Evolutionary conservation across 2,797 vertebrate genomes (phyloP), one percentile per base, ranked within the genome.

Genomic region (Silurus lanzhouensis): DNA sequence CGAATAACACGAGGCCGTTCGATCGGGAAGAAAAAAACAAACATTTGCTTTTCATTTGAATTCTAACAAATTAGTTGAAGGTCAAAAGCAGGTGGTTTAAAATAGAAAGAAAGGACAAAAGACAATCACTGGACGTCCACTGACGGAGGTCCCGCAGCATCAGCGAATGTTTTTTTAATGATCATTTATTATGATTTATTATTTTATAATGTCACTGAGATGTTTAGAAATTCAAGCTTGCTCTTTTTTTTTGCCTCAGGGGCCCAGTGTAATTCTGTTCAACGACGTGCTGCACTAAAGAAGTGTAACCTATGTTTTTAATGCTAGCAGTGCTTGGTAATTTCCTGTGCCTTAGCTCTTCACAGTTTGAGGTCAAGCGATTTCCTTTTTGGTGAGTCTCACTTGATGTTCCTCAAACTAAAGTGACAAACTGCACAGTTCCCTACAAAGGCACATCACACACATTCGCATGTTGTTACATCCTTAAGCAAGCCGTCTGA

Each of bases 321-420:
- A 17, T 57, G 60, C 63, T 87, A 86, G 87, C 89, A 87, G 82
- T 82, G 83, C 83, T 85, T 87, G 86, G 89, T 90, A 83, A 90
- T 89, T 91, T 91, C 89, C 91, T 90, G 90, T 86, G 85, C 82
- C 66, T 88, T 87, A 89, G 89, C 87, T 83, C 81, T 82, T 88
- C 81, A 84, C 84, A 79, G 85, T 90, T 89, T 90, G 89, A 91
- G 90, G 90, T 89, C 87, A 91, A 89, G 88, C 87, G 83, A 89
- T 91, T 91, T 91, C 89, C 91, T 90, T 88, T 89, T 89, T 89
- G 84, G 88, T 87, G 84, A 89, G 82, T 89, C 83, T 86, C 85
- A 86, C 83, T 90, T 78, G 83, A 86, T 87, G 89, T 89, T 89
- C 90, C 89, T 91, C 86, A 89, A 88, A 90, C 83, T 87, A 68